Base-by-base conservation (phyloP, 2,888 invertebrate species). In the Trichopria drosophilae region DNA sequence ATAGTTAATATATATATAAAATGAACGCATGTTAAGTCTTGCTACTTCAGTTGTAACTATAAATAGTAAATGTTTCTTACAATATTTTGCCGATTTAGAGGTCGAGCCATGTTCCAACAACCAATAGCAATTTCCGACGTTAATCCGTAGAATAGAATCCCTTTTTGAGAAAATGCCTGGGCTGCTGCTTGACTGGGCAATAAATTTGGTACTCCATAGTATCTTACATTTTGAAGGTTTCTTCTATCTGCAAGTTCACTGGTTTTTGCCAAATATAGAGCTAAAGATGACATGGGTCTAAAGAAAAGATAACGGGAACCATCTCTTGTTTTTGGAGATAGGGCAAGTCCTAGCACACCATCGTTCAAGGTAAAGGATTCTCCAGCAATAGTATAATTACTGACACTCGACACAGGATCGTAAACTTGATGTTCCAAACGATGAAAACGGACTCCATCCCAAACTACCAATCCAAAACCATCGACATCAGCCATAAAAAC, bases 281-380 rank as follows among this genome's bases (percentile, higher is more conserved):
- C 58, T 13, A 36, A 51, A 0, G 67, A 68, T 0, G 68, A 62
- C 18, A 67, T 44, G 3, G 71, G 59, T 20, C 62, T 57, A 35
- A 63, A 65, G 28, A 60, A 47, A 4, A 71, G 53, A 1, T 31
- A 39, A 16, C 57, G 50, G 12, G 31, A 18, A 5, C 31, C 15
- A 1, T 18, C 20, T 3, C 12, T 34, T n/a, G 12, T 0, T 2
- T 36, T 20, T 0, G 84, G 82, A 1, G 84, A 81, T 6, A 87
- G 60, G 0, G 84, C 82, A 79, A 88, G 78, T 1, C 85, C 87
- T 0, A 87, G 67, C 1, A 86, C 66, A 1, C 87, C 87, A 59
- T 87, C 87, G 80, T 83, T 82, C 31, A 87, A 67, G 41, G 83
- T 81, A 62, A 87, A 87, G 36, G 76, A 77, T 59, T 83, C 82